Conservation (phyloP, 2,113 vertebrate genomes). For the Willisornis vidua region DNA sequence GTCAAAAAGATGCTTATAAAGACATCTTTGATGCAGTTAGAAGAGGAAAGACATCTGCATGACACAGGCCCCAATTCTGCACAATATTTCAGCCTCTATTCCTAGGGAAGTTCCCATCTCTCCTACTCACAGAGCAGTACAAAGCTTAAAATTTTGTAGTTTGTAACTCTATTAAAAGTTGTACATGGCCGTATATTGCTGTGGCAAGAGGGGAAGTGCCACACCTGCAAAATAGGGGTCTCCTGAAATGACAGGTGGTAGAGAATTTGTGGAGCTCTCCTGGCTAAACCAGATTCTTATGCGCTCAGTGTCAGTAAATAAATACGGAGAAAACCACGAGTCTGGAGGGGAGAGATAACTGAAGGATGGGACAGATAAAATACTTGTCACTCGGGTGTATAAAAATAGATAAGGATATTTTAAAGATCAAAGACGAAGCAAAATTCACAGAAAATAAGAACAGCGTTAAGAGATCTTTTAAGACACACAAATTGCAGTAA, state of each 20-base stretch:
- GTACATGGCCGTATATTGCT: not conserved
- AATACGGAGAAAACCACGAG: not conserved
- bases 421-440: not conserved
- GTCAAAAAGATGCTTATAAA: not conserved
- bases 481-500: not conserved
- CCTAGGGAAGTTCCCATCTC: not conserved
- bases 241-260: not conserved
- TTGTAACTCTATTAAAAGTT: not conserved
- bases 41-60: not conserved
- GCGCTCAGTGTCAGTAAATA: not conserved
- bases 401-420: not conserved
- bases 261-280: not conserved
- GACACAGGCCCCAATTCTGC: not conserved
- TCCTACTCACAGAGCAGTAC: not conserved
- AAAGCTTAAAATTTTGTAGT: not conserved
- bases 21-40: not conserved
- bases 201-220: accelerated
- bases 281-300: not conserved
- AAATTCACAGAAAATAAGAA: not conserved
- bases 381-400: not conserved
- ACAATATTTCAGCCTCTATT: not conserved
- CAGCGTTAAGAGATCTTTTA: not conserved
- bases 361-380: not conserved
- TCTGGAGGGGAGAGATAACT: not conserved
- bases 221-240: not conserved